Evolutionary conservation across 2,113 vertebrate genomes (phyloP).

Genomic region (Castor canadensis): DNA sequence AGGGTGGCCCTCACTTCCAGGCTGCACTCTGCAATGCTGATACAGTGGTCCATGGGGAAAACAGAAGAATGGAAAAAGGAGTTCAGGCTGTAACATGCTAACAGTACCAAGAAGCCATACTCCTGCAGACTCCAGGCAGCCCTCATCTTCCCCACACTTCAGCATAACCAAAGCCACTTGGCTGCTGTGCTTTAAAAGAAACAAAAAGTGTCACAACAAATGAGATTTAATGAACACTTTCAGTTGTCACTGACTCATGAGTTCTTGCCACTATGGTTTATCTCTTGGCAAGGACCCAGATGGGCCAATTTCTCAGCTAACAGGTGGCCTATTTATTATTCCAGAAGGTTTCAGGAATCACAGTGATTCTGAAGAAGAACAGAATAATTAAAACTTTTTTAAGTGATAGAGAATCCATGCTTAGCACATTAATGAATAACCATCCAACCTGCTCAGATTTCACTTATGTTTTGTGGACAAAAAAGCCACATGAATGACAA

Average conservation of each 20-base stretch:
- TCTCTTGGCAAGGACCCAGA: constrained; percentile 61
- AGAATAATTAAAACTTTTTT: constrained; percentile 49
- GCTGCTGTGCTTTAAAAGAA: constrained; percentile 33
- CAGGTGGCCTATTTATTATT: constrained; percentile 67
- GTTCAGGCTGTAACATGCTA: background rate
- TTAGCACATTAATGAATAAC: constrained; percentile 25
- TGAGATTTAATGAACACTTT: constrained; percentile 49
- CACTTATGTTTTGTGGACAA: constrained; percentile 2
- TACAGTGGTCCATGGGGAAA: accelerated
- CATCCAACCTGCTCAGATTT: constrained; percentile 18
- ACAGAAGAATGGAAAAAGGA: background rate
- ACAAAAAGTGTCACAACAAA: constrained; percentile 43
- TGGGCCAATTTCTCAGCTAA: constrained; percentile 61
- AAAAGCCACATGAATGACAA: constrained; percentile 38
- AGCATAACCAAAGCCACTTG: background rate
- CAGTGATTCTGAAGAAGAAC: constrained; percentile 45
- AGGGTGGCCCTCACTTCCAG: background rate
- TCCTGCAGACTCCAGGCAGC: background rate
- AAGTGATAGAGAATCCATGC: constrained; percentile 44
- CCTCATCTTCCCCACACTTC: background rate
- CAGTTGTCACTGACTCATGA: constrained; percentile 40
- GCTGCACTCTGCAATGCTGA: background rate
- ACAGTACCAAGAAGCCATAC: background rate
- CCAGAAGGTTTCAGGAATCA: constrained; percentile 44
- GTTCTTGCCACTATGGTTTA: constrained; percentile 31